Evolutionary conservation across 2,888 invertebrate species (phyloP), one percentile per base, ranked within the genome.

Genomic region (Scaeva pyrastri): DNA sequence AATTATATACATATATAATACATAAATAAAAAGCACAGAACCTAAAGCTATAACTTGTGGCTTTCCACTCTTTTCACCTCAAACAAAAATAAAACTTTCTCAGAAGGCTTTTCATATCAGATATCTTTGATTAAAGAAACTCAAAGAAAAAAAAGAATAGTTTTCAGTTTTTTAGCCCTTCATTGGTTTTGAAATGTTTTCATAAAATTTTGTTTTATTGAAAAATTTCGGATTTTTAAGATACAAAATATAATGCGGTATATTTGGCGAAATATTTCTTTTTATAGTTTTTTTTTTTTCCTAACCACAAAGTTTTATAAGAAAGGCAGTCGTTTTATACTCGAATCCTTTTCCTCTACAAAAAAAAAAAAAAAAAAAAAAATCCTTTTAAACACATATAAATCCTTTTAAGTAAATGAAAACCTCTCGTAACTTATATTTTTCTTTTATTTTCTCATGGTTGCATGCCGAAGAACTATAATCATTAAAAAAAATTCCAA

Each of bases 11-110:
- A n/a, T n/a, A n/a, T n/a, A n/a, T 7, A 31, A 31, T 7, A 31
- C 8, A 31, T 7, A 19, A 11, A 23, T 73, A 50, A 36, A 77
- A 56, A 87, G 79, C 83, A 87, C 83, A 79, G 66, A 75, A 58
- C 83, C 87, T 48, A 56, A 83, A 70, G 70, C 87, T 71, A 66
- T 75, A 75, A 72, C 58, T 83, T 87, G 87, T 87, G 83, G 87
- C 78, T 75, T 83, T 56, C 79, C 83, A 83, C 72, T 74, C 55
- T 75, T 39, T 72, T 75, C 62, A 80, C 74, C 26, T 60, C 41
- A 19, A 16, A 60, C 39, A 39, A 58, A 55, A 56, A 56, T 48
- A 56, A 16, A 60, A 52, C 19, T 62, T 64, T 45, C 12, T 19
- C n/a, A 31, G 50, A 66, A 31, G 45, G 26, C 55, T 26, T 72